Evolutionary conservation across 2,797 vertebrate genomes (phyloP).

Genomic region (Pterois miles): DNA sequence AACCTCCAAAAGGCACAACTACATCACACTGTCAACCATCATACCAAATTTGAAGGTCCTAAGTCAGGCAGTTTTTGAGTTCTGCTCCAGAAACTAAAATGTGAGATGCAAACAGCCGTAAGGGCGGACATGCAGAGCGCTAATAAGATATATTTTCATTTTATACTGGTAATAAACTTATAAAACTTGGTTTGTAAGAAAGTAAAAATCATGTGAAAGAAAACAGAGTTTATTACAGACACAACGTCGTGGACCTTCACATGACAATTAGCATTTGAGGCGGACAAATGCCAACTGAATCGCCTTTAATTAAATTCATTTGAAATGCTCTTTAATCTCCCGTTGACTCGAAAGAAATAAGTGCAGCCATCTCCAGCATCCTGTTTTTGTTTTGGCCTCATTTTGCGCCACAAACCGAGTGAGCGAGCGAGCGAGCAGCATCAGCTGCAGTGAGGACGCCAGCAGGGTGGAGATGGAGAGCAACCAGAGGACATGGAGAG

Average conservation of each 20-base stretch:
- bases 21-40: no score
- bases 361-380: conserved; percentile 19
- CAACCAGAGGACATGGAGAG: conserved; percentile 32
- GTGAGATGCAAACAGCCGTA: no score
- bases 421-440: conserved; percentile 40
- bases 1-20: no score
- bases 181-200: background rate
- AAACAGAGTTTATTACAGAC: background rate
- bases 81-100: no score
- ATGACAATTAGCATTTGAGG: background rate
- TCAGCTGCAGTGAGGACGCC: conserved; percentile 37
- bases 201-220: background rate
- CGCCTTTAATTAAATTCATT: conserved; percentile 49
- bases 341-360: conserved; percentile 17
- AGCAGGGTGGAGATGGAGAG: conserved; percentile 64
- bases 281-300: conserved; percentile 20
- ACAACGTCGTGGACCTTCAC: background rate
- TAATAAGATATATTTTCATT: background rate
- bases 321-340: conserved; percentile 43
- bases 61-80: no score
- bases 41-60: no score
- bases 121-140: background rate
- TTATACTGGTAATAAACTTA: background rate
- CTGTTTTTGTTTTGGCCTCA: conserved; percentile 44
- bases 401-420: conserved; percentile 47